These are phyloP conservation scores for Sanderia malayensis DNA, from an alignment of 30 jellyfish, hydroid and myxozoan genomes.

Conservation along the genomic window DNA sequence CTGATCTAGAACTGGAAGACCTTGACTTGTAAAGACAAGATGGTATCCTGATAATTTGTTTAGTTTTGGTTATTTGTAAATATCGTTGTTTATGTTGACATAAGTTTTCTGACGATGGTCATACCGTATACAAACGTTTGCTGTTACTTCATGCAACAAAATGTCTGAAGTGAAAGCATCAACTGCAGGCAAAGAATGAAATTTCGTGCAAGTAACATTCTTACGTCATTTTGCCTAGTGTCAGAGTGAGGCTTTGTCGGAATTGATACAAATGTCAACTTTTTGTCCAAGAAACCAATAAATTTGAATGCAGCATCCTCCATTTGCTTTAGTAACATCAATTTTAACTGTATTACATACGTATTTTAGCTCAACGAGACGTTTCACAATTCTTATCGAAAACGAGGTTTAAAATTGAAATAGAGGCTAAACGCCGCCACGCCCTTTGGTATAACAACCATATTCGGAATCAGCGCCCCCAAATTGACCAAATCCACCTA, in stretches of 20 bases:
- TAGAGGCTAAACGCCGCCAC: constrained; percentile 41
- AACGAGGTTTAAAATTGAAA: constrained; percentile 24
- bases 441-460: constrained; percentile 23
- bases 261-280: constrained; percentile 17
- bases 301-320: no score
- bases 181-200: constrained; percentile 19
- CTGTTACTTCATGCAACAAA: constrained; percentile 18
- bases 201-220: constrained; percentile 11
- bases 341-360: no score
- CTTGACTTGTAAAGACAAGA: constrained; percentile 17
- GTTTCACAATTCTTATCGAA: no score
- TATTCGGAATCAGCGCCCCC: constrained; percentile 18
- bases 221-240: constrained; percentile 14
- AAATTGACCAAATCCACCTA: constrained; percentile 31
- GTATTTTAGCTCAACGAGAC: no score
- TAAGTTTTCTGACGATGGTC: constrained; percentile 4
- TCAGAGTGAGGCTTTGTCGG: constrained; percentile 18
- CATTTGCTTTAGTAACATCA: no score
- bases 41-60: constrained; percentile 15
- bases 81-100: constrained; percentile 14
- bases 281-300: constrained; percentile 29
- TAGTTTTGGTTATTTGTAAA: constrained; percentile 21
- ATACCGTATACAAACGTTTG: constrained; percentile 4
- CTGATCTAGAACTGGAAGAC: constrained; percentile 21
- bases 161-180: constrained; percentile 20